Conservation (phyloP, 1,140 invertebrate genomes). For the Sitobion miscanthi region DNA sequence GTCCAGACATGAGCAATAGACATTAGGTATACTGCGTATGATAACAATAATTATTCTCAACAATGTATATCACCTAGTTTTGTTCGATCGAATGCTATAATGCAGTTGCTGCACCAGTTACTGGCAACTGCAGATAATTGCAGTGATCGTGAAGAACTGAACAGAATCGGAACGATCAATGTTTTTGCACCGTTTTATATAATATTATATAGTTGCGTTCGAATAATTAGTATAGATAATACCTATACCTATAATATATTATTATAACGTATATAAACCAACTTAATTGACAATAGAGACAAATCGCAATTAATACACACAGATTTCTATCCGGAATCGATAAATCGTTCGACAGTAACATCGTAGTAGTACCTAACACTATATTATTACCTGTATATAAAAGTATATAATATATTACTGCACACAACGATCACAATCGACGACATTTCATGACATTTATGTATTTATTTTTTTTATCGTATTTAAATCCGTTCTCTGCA, state of each 20-base stretch:
- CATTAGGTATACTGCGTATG: not conserved
- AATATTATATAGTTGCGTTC: not conserved
- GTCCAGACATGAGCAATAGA: not conserved
- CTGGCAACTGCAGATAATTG: too few species aligned
- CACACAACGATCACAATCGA: not conserved
- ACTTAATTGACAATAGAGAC: constrained; percentile 12
- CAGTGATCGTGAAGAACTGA: not conserved
- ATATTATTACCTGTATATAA: not conserved
- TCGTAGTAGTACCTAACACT: not conserved
- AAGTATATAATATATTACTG: not conserved
- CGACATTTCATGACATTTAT: not conserved
- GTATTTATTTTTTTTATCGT: not conserved
- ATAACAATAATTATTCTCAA: not conserved
- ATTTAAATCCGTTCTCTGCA: not conserved
- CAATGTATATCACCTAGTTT: not conserved
- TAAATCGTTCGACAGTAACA: not conserved
- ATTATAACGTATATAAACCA: not conserved
- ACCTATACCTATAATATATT: not conserved
- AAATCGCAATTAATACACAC: not conserved
- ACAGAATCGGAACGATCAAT: not conserved
- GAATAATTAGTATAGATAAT: not conserved
- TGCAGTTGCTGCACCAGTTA: not conserved
- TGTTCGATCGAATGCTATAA: not conserved
- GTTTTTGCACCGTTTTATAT: not conserved
- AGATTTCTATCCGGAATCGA: not conserved